Evolutionary conservation across 2,888 invertebrate genomes (phyloP).

Genomic region (Cactoblastis cactorum): DNA sequence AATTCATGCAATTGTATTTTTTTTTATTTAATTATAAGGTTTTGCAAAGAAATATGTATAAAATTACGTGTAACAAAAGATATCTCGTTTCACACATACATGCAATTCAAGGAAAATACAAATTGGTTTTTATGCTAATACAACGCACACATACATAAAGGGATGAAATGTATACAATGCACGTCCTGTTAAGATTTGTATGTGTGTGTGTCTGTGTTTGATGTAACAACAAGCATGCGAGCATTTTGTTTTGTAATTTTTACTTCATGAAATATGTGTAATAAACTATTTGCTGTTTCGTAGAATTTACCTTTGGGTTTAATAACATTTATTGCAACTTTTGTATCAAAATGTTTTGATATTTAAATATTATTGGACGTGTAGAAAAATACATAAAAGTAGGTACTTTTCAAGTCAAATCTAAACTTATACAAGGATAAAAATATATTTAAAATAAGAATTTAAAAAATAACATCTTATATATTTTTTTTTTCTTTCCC

Average conservation of each 20-base stretch:
- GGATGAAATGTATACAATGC: slow-evolving; percentile 11
- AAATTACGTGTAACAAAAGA: slow-evolving; percentile 7
- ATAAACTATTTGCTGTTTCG: slow-evolving; percentile 18
- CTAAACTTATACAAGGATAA: no score
- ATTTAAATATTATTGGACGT: no score
- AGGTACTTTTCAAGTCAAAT: no score
- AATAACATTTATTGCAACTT: not conserved
- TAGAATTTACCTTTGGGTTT: not conserved
- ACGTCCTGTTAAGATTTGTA: not conserved
- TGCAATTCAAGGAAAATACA: slow-evolving; percentile 25
- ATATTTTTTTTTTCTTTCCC: no score
- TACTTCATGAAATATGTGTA: slow-evolving; percentile 20
- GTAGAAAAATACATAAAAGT: no score
- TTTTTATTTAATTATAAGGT: not conserved
- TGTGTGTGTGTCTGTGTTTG: slow-evolving; percentile 26
- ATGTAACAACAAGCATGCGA: slow-evolving; percentile 24
- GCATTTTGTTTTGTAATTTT: slow-evolving; percentile 42
- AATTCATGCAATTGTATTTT: no score
- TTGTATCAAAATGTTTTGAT: no score
- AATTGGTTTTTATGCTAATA: slow-evolving; percentile 17
- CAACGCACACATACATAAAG: slow-evolving; percentile 17
- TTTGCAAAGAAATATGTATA: not conserved
- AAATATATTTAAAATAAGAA: no score
- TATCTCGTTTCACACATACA: slow-evolving; percentile 15
- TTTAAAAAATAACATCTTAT: no score